Base-by-base conservation (phyloP, 2,797 vertebrate species). In the Nasua narica region DNA sequence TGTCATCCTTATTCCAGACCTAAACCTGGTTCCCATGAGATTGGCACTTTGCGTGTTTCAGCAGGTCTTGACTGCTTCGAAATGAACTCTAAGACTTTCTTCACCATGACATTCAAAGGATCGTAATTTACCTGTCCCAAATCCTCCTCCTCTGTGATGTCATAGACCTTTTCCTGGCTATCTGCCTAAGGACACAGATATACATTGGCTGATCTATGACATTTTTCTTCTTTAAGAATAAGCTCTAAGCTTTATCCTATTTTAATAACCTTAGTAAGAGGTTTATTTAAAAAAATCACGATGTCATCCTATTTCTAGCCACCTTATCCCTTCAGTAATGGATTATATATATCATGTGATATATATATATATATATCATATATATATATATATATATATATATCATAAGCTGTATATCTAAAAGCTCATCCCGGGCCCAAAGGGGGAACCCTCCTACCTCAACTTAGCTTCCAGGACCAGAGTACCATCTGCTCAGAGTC, bases 391-490 rank as follows among this genome's bases (percentile, higher is more conserved):
- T 48, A 48, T 48, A 48, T 48, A 48, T 48, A 48, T 48, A 48
- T 48, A 48, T 15, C 54, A 58, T 23, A n/a, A 96, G 9, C 52
- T 89, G 8, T 85, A 6, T 16, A 78, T 70, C 81, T 94, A 67
- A 87, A 90, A 81, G 52, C 74, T 92, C 83, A 54, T 43, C 29
- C 69, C 69, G 90, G 62, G 81, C 21, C 56, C 48, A 25, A 5
- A 5, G 18, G 58, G 70, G 54, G 91, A 72, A 76, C 70, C 90
- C 52, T 93, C 3, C 7, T 18, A 52, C 87, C 74, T 95, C 84
- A 89, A 90, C 91, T 95, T 95, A 91, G 91, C 92, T 97, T 98
- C 79, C 90, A 97, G 91, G 87, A 96, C 95, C 52, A 93, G 40
- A 70, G 35, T 76, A 69, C 87, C 52, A 96, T 96, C 84, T 97